Percentiles rank a stretch among this genome's conserved stretches.
phyloP scores from a whole-genome alignment of 2,888 invertebrate species.

The Hybos culiciformis region DNA sequence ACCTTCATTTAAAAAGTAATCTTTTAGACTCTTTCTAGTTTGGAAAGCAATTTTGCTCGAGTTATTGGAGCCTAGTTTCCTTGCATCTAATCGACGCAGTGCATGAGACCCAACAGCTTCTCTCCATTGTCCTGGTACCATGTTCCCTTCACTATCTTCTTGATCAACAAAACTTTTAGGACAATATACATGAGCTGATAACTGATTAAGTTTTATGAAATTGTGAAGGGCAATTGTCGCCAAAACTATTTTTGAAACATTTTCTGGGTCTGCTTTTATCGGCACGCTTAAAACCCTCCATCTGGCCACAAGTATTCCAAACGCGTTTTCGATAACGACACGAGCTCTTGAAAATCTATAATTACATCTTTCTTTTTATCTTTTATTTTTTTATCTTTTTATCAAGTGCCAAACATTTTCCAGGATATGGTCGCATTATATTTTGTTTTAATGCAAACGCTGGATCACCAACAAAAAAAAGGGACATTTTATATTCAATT shows the following conservation, averaged over 20 bases:
- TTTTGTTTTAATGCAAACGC: constrained; percentile 13
- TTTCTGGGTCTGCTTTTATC: background rate
- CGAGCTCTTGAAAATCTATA: constrained; percentile 12
- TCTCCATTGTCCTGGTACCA: background rate
- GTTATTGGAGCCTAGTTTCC: background rate
- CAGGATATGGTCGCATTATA: constrained; percentile 4
- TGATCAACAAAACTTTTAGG: constrained; percentile 1
- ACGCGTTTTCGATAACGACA: constrained; percentile 9
- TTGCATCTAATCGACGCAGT: no score
- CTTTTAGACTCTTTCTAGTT: background rate
- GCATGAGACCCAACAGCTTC: no score
- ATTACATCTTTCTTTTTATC: constrained; percentile 3
- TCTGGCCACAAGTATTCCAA: constrained; percentile 13
- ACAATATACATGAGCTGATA: background rate
- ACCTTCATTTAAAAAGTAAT: background rate
- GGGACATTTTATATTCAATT: background rate
- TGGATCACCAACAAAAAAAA: constrained; percentile 11
- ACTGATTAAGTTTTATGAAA: background rate
- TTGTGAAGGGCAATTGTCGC: background rate
- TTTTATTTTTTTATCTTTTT: no score
- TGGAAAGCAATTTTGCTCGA: background rate
- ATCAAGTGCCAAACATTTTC: background rate
- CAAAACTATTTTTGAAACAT: background rate
- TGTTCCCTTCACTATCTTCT: background rate
- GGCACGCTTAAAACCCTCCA: constrained; percentile 1